A percentile compares a stretch with the other conserved stretches of the same genome.
Evolutionary conservation across 2,888 invertebrate genomes (phyloP).

Genomic region (Camponotus fellah): DNA sequence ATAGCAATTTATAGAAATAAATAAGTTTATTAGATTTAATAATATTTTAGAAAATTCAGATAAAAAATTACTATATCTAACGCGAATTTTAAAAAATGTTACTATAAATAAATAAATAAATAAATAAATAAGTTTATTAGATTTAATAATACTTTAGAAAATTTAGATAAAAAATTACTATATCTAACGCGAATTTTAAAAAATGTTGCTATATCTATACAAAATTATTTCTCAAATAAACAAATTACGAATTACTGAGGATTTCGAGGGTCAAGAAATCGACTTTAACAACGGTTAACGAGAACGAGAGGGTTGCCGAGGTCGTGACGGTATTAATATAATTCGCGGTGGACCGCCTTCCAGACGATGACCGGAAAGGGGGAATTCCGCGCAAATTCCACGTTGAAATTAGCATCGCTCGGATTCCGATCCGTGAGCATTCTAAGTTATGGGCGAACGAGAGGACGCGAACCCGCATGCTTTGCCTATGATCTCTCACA

Average conservation of each 20-base stretch:
- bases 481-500: background rate
- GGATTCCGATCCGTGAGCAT: constrained; percentile 76
- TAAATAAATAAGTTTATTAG: background rate
- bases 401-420: constrained; percentile 84
- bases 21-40: background rate
- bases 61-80: background rate
- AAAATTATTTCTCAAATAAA: background rate
- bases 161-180: background rate
- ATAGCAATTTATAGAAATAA: background rate
- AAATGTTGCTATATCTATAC: background rate
- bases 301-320: constrained; percentile 48
- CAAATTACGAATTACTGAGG: background rate
- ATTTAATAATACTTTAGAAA: constrained; percentile 10
- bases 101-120: background rate
- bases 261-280: background rate
- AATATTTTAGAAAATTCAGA: constrained; percentile 1
- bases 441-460: constrained; percentile 58
- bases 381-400: constrained; percentile 72
- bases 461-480: constrained; percentile 38
- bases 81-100: background rate
- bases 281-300: constrained; percentile 11
- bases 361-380: constrained; percentile 50
- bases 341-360: constrained; percentile 45
- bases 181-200: background rate
- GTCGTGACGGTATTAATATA: constrained; percentile 65